Evolutionary conservation across 2,888 invertebrate genomes (phyloP), one percentile per base, ranked within the genome.

Genomic region (Gymnoscelis rufifasciata): DNA sequence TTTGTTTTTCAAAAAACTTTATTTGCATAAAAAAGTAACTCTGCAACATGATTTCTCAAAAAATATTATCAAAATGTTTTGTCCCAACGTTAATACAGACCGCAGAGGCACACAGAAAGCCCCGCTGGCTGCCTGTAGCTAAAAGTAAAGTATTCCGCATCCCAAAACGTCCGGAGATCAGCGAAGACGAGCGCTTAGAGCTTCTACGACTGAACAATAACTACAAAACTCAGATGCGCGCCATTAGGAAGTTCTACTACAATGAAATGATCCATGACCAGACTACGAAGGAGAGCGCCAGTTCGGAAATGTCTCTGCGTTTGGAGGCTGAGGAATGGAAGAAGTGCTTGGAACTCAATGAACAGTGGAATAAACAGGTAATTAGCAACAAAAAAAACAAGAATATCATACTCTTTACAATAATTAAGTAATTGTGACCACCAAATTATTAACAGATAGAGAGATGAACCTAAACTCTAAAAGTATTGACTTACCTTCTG

Each of bases 71-170:
- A n/a, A 80, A 77, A 53, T 70, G 78, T 10, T 62, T 75, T 14
- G 65, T 72, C 57, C 87, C 86, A 2, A 53, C 78, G 27, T 12
- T 86, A 0, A 55, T 77, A 50, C 88, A 87, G 62, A 66, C 62
- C 26, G 84, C 82, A 0, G 70, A 73, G 47, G 80, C 79, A 7
- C 86, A 86, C 47, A 89, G 94, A 57, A 96, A 96, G 76, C 96
- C 96, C 0, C 83, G 92, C 52, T 95, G 95, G 94, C 45, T 95
- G 36, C 94, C 94, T 1, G 91, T 91, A 8, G 96, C 96, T 0
- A 95, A 94, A 82, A 92, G 91, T 58, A 96, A 96, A 87, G 56
- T 93, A 37, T 96, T 91, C 76, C 90, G 91, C 55, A 89, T 96
- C 49, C 92, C 94, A 0, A 83, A 86, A 59, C 90, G 90, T 31